These are phyloP conservation scores for Catagonus wagneri DNA, from an alignment of 2,113 vertebrate genomes.

Conservation along the genomic window DNA sequence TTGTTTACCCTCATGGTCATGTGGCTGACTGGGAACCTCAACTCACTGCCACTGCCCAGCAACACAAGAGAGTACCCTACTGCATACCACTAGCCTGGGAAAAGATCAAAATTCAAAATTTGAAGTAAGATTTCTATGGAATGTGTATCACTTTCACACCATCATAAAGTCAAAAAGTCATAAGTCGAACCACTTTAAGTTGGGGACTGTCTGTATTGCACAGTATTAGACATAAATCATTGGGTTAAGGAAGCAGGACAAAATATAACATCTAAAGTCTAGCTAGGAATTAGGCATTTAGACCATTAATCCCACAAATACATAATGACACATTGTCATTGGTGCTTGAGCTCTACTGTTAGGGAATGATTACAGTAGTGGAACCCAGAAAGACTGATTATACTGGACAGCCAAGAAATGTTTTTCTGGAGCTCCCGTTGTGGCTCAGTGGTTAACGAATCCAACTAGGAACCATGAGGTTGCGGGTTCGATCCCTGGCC, in stretches of 20 bases:
- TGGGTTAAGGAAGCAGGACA: neutral
- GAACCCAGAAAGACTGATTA: neutral
- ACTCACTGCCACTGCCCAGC: neutral
- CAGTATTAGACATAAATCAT: neutral
- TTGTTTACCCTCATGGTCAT: neutral
- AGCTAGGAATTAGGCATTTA: neutral
- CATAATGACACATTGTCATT: neutral
- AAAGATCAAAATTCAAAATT: neutral
- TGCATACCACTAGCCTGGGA: neutral
- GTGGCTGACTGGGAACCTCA: neutral
- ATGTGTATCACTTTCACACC: neutral
- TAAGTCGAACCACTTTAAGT: neutral
- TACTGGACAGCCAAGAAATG: neutral
- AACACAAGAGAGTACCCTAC: neutral
- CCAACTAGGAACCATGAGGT: too few relatives aligned
- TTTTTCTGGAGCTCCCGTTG: too few relatives aligned
- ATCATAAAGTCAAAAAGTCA: neutral
- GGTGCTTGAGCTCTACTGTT: neutral
- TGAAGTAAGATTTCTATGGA: neutral
- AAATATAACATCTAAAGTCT: neutral
- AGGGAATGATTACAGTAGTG: neutral
- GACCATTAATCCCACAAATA: neutral
- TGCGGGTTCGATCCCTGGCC: too few relatives aligned
- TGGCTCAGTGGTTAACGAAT: too few relatives aligned
- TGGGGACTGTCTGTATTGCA: neutral